Base-by-base conservation (phyloP, 1,140 invertebrate species). In the Halesus radiatus region DNA sequence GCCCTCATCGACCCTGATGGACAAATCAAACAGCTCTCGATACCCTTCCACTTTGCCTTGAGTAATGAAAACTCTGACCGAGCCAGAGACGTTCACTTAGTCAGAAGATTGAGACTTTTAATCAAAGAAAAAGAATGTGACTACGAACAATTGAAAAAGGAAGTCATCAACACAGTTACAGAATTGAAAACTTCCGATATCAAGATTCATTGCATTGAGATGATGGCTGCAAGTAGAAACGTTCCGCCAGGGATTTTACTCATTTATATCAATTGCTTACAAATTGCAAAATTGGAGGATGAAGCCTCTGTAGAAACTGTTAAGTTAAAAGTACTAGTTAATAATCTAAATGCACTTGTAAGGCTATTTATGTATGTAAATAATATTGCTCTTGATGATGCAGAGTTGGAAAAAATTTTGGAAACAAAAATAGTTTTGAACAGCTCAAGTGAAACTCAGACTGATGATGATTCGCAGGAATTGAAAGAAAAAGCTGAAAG, bases 11-110 rank as follows among this genome's bases (percentile, higher is more conserved):
- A 97, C 88, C 92, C 94, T 13, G 91, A 94, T 85, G 97, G 97
- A 10, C 88, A 90, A 84, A 85, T 98, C 0, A 96, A 95, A 86
- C 94, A 95, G 85, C 91, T 98, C 77, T 89, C 91, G 70, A 94
- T 98, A 84, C 97, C 97, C 16, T 99, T 98, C 87, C 97, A 98
- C 87, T 95, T 94, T 87, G 93, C 95, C 4, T 87, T 97, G n/a
- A 94, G 94, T 85, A 96, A 95, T 83, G 95, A 95, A 87, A 96
- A 96, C 87, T 96, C 95, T 80, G 94, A 95, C 84, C 92, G 94
- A 84, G 94, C 96, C 0, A 92, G 95, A 84, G 97, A 98, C 87
- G 91, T 98, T 56, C 96, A 98, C 89, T 88, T 97, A 53, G 90
- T 98, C 64, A 94, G 95, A 84, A 94, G 95, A 84, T 85, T 96